Evolutionary conservation across 2,113 vertebrate species (phyloP), one percentile per base, ranked within the genome.

Genomic region (Xyliphius kryptos): DNA sequence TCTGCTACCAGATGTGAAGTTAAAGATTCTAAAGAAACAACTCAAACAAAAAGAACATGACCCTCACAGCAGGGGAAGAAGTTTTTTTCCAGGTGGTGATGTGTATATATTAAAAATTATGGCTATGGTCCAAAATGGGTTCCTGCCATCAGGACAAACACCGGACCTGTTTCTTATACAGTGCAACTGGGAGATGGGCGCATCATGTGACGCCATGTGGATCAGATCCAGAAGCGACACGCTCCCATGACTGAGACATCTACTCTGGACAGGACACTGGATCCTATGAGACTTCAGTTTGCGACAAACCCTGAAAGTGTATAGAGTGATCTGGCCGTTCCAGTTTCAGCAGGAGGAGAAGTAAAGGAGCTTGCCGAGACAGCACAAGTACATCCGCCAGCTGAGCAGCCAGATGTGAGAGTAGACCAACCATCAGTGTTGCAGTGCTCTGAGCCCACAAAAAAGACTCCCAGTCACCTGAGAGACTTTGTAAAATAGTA

Each of bases 11-110:
- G 38, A 66, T 7, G 6, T 71, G 0, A 67, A 56, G 20, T 15
- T 14, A 6, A 55, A 70, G 21, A 17, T 64, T 9, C 0, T 1
- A 17, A 22, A 17, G 9, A 61, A 56, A 41, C 51, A 66, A 47
- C 20, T 19, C 6, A 66, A 46, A 17, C 63, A 71, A 6, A 71
- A 71, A 62, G n/a, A 15, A 2, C 20, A 67, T 53, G 52, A 71
- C 21, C 14, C 19, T 50, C n/a, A n/a, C 15, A 54, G n/a, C 14
- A 43, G 15, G 6, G 55, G 49, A n/a, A 48, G 49, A 7, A 43
- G 53, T n/a, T 56, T 63, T 36, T 5, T 16, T 3, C 13, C 14
- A 2, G 67, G 52, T 9, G 51, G 56, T 46, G 20, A 37, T 6
- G 36, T 68, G n/a, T n/a, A 6, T 63, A 62, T 8, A 17, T 57